Percentiles rank a stretch among this genome's conserved stretches.
Conservation (phyloP, 2,888 invertebrate species). For the Sphaeridia pumilis region DNA sequence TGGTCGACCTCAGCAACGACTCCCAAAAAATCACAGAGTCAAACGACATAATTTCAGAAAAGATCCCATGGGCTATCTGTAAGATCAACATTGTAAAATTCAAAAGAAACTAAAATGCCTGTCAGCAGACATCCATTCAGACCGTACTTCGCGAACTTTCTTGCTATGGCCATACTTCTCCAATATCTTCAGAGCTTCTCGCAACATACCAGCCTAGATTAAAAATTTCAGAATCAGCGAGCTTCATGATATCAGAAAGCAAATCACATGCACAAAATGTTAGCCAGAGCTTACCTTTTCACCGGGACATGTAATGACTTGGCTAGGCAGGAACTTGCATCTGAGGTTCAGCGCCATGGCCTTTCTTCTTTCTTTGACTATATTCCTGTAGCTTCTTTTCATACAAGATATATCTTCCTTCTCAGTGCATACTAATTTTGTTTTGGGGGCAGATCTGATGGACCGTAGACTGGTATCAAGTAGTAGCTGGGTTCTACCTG, state of each 20-base stretch:
- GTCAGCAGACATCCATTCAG: no score
- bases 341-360: conserved; percentile 84
- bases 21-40: no score
- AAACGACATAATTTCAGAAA: no score
- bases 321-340: conserved; percentile 74
- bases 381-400: conserved; percentile 23
- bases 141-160: conserved; percentile 67
- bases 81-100: no score
- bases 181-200: conserved; percentile 79
- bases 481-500: conserved; percentile 76
- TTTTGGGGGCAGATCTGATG: conserved; percentile 24
- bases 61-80: no score
- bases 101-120: no score
- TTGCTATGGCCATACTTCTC: conserved; percentile 82
- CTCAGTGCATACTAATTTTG: conserved; percentile 21
- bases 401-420: conserved; percentile 18
- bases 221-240: no score
- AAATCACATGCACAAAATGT: neutral
- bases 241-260: no score
- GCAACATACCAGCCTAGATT: conserved; percentile 65
- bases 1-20: no score
- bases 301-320: conserved; percentile 70
- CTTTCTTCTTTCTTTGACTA: conserved; percentile 58
- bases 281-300: conserved; percentile 49
- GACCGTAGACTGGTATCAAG: conserved; percentile 69